Conservation (phyloP, 2,113 vertebrate genomes). For the Platysternon megacephalum region DNA sequence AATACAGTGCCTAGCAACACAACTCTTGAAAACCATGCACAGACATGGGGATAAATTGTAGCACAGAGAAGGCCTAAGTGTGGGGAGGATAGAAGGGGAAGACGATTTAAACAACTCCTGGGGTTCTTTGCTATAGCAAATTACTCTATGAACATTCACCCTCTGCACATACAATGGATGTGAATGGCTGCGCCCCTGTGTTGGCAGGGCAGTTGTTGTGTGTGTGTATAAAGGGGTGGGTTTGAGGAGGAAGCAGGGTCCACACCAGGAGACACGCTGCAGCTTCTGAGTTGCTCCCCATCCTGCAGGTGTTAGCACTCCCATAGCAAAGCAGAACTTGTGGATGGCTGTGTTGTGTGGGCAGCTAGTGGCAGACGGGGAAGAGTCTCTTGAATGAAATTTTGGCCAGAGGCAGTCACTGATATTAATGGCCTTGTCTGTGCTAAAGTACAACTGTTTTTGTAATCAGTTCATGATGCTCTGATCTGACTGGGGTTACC, state of each 20-base stretch:
- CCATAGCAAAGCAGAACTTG: background rate
- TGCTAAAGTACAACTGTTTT: background rate
- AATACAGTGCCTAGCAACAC: background rate
- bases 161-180: background rate
- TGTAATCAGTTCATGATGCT: background rate
- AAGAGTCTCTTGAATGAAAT: background rate
- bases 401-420: background rate
- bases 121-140: background rate
- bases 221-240: background rate
- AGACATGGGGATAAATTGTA: background rate
- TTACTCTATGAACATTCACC: background rate
- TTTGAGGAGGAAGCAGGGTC: accelerated
- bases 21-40: background rate
- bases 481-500: background rate
- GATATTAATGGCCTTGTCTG: background rate
- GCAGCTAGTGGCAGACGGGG: accelerated
- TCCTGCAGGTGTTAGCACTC: accelerated
- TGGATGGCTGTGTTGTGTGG: background rate
- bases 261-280: accelerated
- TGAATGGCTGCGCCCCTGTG: background rate
- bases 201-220: background rate
- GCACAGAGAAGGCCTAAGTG: background rate
- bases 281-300: background rate
- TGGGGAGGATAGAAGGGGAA: background rate
- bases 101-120: background rate